phyloP scores from a whole-genome alignment of 2,113 vertebrate genomes.

The Gopherus flavomarginatus region DNA sequence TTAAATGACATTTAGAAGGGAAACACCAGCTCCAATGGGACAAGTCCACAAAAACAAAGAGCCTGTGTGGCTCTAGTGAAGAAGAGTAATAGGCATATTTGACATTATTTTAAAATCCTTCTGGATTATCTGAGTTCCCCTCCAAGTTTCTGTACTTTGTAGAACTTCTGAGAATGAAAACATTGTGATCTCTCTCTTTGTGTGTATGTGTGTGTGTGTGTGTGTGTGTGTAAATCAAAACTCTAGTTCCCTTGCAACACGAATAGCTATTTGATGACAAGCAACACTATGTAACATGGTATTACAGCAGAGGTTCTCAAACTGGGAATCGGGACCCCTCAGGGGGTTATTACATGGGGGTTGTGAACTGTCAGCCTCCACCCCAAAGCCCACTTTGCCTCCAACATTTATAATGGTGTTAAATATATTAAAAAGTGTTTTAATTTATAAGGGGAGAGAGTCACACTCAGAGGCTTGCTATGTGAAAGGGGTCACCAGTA shows the following conservation, averaged over 20 bases:
- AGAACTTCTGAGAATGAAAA: background rate
- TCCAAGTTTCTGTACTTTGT: background rate
- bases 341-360: no score
- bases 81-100: background rate
- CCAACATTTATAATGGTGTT: no score
- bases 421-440: no score
- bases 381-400: no score
- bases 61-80: background rate
- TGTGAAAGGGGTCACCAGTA: no score
- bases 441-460: no score
- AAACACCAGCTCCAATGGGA: background rate
- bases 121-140: background rate
- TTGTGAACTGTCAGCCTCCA: no score
- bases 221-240: no score
- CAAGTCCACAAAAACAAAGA: conserved; percentile 40
- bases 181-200: background rate
- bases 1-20: background rate
- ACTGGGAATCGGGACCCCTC: no score
- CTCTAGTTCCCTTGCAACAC: background rate
- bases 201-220: no score
- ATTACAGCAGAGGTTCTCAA: no score
- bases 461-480: no score
- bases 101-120: background rate
- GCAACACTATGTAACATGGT: background rate
- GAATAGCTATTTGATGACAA: background rate